These are phyloP conservation scores for Mastomys coucha DNA, from an alignment of 2,113 vertebrate genomes.

Conservation along the genomic window DNA sequence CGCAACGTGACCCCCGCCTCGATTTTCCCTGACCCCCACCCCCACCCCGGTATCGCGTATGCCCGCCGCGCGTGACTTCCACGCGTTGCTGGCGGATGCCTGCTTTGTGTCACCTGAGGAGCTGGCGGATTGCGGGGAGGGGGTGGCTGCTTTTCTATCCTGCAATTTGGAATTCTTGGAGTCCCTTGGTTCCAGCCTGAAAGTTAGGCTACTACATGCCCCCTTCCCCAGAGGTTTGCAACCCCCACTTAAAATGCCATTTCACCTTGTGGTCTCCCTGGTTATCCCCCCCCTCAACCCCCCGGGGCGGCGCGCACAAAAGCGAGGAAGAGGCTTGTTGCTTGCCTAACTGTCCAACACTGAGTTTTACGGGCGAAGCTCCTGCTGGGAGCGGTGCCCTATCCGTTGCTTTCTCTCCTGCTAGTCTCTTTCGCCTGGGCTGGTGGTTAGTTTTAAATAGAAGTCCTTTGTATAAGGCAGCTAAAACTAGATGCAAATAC, in stretches of 20 bases:
- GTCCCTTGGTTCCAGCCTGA: neutral
- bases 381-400: neutral
- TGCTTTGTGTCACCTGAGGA: constrained; percentile 76
- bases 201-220: neutral
- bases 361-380: constrained; percentile 42
- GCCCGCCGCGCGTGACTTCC: neutral
- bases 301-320: constrained; percentile 61
- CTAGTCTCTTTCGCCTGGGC: neutral
- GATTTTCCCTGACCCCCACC: neutral
- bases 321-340: constrained; percentile 45
- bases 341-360: constrained; percentile 23
- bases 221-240: neutral
- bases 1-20: too few relatives aligned
- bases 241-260: neutral
- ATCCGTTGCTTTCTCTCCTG: neutral
- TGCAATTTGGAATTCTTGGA: neutral
- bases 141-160: neutral
- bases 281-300: neutral
- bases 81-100: neutral
- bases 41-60: neutral
- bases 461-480: constrained; percentile 72
- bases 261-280: constrained; percentile 16
- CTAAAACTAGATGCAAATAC: constrained; percentile 39
- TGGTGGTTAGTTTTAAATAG: constrained; percentile 52
- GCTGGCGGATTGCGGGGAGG: neutral